Base-by-base conservation (phyloP, 2,797 vertebrate genomes). In the Uromys caudimaculatus region DNA sequence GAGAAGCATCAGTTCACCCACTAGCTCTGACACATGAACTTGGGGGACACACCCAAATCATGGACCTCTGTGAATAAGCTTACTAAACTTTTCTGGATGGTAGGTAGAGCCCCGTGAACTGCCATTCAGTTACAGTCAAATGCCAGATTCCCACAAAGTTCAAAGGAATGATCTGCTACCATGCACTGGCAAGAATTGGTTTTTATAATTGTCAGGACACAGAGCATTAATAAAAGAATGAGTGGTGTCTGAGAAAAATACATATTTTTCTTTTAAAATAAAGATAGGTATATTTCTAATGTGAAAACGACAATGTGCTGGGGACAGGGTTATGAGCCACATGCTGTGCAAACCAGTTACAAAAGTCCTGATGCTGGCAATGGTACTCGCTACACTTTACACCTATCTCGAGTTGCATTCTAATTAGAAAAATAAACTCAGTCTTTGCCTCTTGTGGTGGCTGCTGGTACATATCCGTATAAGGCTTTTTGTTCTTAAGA, bases 391-490 rank as follows among this genome's bases (percentile, higher is more conserved):
- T 86, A 29, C 9, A 76, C 85, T 90, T 91, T 81, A 88, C 94
- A 79, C 27, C 11, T 38, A 27, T 58, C 27, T 96, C 41, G 35
- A 89, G 19, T 89, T 96, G 10, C n/a, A 64, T 87, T 95, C 58
- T 21, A 77, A 73, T 82, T 90, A 94, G 81, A 92, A 90, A 96
- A 95, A 81, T 81, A 75, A 95, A 86, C 86, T 89, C 62, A 81
- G 3, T 87, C 78, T 41, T 76, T 92, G 17, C 77, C 50, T 83
- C 89, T 93, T 19, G 7, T 92, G 81, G 17, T 89, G 23, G 56
- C 90, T 41, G 23, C 86, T 83, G 17, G 84, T 67, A 81, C 32
- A 29, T 67, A 54, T 82, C 92, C 83, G 76, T 85, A 92, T 44
- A 75, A 95, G 96, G 16, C 69, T 60, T 83, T 69, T 84, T 86